Conservation (phyloP, 2,113 vertebrate genomes). For the Tetrax tetrax region DNA sequence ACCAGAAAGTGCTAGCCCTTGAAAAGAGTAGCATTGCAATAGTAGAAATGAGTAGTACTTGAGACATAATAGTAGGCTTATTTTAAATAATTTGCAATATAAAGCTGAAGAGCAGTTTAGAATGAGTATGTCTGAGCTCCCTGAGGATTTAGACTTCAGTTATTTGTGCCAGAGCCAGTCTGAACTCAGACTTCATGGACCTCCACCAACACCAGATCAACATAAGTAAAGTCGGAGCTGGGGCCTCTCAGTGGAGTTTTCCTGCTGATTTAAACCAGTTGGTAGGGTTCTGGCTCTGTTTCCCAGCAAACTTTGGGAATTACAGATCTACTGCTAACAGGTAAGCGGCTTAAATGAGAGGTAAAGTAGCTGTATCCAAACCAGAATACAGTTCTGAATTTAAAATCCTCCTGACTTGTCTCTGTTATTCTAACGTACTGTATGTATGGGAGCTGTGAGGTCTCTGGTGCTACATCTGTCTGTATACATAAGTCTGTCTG, state of each 20-base stretch:
- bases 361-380: not conserved
- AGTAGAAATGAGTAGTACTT: not conserved
- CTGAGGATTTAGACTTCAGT: not conserved
- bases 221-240: not conserved
- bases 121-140: not conserved
- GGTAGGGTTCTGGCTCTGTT: not conserved
- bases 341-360: not conserved
- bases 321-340: not conserved
- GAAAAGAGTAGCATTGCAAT: not conserved
- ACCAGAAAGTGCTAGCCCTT: not conserved
- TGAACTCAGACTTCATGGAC: not conserved
- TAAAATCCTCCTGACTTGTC: not conserved
- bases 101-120: not conserved
- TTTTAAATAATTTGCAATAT: not conserved
- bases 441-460: not conserved
- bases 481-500: not conserved
- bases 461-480: not conserved
- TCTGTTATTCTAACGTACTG: fast-evolving
- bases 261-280: not conserved
- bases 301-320: not conserved
- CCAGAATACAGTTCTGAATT: not conserved
- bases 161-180: not conserved
- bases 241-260: not conserved
- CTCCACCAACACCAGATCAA: not conserved
- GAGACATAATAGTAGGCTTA: not conserved